Conservation (phyloP, 2,888 invertebrate species). For the Eupsilia transversa region DNA sequence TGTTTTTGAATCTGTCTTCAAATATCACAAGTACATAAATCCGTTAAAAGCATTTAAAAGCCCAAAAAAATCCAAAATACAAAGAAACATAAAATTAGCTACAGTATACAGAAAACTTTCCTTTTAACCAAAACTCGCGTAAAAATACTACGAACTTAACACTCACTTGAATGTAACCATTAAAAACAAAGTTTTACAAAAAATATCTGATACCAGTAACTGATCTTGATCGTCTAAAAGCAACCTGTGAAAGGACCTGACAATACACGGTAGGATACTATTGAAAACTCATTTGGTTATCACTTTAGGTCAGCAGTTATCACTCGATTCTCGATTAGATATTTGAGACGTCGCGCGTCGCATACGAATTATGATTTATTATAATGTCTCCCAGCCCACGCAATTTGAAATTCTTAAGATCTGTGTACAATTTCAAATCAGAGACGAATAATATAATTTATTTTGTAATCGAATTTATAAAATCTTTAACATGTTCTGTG, state of each 20-base stretch:
- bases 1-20: not conserved
- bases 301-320: slow-evolving; percentile 34
- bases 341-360: not conserved
- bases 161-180: slow-evolving; percentile 37
- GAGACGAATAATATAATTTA: not conserved
- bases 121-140: slow-evolving; percentile 33
- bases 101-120: slow-evolving; percentile 44
- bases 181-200: slow-evolving; percentile 53
- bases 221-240: slow-evolving; percentile 74
- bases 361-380: not conserved
- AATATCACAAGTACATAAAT: not conserved
- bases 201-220: slow-evolving; percentile 64
- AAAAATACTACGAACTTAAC: slow-evolving; percentile 53
- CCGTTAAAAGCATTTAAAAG: not conserved
- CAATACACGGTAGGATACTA: slow-evolving; percentile 36
- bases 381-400: not conserved
- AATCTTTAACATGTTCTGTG: not conserved
- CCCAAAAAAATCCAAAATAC: not conserved
- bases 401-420: not conserved
- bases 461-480: not conserved
- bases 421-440: too few species aligned
- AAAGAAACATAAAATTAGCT: not conserved
- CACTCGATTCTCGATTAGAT: slow-evolving; percentile 16
- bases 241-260: slow-evolving; percentile 65
- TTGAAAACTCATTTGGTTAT: slow-evolving; percentile 53